These are phyloP conservation scores for Meghimatium bilineatum DNA, from an alignment of 2,888 invertebrate species.

Conservation along the genomic window DNA sequence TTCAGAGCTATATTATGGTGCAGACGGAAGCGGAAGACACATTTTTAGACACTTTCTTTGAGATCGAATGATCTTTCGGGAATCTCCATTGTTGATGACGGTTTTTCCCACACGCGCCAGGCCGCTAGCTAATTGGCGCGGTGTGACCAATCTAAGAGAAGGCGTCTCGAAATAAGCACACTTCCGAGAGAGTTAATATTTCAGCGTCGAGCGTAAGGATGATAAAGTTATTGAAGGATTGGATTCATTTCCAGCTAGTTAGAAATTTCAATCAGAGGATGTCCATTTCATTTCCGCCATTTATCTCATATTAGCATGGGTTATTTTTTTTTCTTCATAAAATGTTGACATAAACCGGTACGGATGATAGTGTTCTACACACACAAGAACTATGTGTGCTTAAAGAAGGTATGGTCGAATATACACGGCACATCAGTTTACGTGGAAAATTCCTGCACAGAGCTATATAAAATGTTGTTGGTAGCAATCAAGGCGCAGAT, in stretches of 20 bases:
- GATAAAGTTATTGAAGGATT: not conserved
- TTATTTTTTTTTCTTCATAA: no score
- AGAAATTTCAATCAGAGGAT: not conserved
- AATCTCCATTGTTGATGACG: conserved; percentile 4
- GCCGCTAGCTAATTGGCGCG: conserved; percentile 19
- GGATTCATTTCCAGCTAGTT: not conserved
- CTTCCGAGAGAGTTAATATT: conserved; percentile 6
- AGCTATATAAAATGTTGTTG: no score
- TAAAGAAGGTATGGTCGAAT: no score
- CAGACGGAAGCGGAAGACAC: conserved; percentile 32
- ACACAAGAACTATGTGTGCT: no score
- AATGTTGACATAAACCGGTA: no score
- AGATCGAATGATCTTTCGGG: not conserved
- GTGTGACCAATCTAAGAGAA: conserved; percentile 23
- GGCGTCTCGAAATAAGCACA: conserved; percentile 23
- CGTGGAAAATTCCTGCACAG: no score
- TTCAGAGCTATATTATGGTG: not conserved
- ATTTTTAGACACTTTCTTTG: not conserved
- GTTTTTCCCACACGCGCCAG: not conserved
- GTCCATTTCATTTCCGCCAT: not conserved
- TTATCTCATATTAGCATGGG: not conserved
- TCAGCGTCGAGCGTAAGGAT: not conserved
- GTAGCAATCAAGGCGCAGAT: no score
- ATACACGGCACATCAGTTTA: no score
- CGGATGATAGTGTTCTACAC: no score